These are phyloP conservation scores for Calcarius lapponicus DNA, from an alignment of 2,797 vertebrate species.

Conservation along the genomic window DNA sequence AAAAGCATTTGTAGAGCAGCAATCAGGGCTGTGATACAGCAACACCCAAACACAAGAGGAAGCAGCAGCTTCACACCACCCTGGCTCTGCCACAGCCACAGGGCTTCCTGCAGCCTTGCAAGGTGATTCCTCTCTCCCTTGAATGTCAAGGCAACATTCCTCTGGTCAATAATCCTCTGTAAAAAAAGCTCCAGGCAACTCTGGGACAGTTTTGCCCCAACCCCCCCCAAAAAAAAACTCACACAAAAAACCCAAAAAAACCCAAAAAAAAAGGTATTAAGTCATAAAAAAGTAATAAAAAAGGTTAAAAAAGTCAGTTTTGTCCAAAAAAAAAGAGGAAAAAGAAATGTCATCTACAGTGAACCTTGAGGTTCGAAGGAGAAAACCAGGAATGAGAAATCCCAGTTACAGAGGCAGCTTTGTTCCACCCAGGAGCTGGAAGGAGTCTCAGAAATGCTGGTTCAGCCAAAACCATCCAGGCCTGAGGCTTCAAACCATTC, in stretches of 20 bases:
- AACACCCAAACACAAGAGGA: not conserved
- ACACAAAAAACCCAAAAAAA: too few species aligned
- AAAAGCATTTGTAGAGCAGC: not conserved
- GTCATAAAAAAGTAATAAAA: too few species aligned
- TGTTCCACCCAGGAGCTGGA: not conserved
- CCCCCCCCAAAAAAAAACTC: too few species aligned
- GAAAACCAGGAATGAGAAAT: not conserved
- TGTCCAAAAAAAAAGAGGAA: too few species aligned
- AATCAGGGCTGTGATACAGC: not conserved
- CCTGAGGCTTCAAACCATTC: not conserved
- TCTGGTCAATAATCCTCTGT: not conserved
- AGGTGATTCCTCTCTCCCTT: not conserved
- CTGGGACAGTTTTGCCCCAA: not conserved
- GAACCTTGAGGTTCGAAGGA: not conserved
- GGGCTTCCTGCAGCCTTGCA: not conserved
- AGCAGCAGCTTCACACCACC: not conserved
- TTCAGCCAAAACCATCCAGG: not conserved
- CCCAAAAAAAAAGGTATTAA: too few species aligned
- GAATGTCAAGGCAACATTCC: not conserved
- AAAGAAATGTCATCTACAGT: not conserved
- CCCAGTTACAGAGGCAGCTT: not conserved
- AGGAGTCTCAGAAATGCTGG: not conserved
- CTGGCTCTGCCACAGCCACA: not conserved
- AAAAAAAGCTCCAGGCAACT: not conserved
- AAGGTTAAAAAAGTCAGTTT: too few species aligned